Conservation (phyloP, 23 tunicate genomes). For the Styela plicata region DNA sequence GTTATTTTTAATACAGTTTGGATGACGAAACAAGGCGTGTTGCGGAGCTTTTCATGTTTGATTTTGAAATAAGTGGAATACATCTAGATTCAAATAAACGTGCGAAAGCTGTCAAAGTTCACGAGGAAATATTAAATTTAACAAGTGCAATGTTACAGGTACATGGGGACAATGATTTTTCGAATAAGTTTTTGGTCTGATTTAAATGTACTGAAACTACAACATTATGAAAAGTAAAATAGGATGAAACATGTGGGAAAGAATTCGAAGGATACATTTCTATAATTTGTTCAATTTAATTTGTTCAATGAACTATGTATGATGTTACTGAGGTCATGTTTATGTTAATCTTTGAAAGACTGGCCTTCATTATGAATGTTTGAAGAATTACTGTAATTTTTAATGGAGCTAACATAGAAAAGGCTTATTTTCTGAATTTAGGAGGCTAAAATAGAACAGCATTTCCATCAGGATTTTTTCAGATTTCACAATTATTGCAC, state of each 20-base stretch:
- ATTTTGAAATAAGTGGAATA: slow-evolving; percentile 84
- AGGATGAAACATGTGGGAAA: background rate
- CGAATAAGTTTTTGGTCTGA: background rate
- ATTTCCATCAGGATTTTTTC: no score
- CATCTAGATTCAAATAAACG: slow-evolving; percentile 56
- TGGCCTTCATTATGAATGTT: no score
- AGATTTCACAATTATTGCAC: no score
- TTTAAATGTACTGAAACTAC: background rate
- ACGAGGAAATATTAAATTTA: slow-evolving; percentile 72
- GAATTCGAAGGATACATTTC: background rate
- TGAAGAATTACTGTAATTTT: no score
- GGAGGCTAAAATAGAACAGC: no score
- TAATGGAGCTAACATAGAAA: no score
- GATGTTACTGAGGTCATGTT: no score
- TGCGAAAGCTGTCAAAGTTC: slow-evolving; percentile 76
- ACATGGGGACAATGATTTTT: no score
- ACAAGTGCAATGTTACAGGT: slow-evolving; percentile 58
- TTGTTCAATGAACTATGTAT: no score
- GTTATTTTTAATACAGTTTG: slow-evolving; percentile 16
- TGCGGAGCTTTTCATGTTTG: slow-evolving; percentile 86
- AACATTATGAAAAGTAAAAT: background rate
- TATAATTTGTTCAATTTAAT: background rate
- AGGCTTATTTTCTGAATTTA: no score
- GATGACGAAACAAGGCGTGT: slow-evolving; percentile 87
- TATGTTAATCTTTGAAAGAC: no score